Percentiles rank a stretch among this genome's conserved stretches.
Conservation (phyloP, 2,797 vertebrate species). For the Craterocephalus amniculus region DNA sequence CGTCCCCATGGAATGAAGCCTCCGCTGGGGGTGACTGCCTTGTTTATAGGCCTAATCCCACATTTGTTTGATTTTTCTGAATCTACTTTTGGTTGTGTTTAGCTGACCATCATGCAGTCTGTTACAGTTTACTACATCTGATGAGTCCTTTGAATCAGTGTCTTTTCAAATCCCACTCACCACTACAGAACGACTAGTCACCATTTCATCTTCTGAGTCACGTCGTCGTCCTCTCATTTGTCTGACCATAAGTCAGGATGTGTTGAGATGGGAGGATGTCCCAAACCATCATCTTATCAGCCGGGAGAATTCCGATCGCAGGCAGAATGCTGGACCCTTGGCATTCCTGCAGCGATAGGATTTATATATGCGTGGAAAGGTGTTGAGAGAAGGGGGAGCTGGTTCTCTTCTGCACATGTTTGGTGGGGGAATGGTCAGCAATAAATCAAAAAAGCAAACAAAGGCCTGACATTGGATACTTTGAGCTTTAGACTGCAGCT, state of each 20-base stretch:
- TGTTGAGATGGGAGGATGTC: constrained; percentile 61
- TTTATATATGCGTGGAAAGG: constrained; percentile 83
- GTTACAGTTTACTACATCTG: constrained; percentile 25
- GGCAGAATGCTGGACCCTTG: constrained; percentile 51
- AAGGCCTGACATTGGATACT: constrained; percentile 77
- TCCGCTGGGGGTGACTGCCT: not conserved
- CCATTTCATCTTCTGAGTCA: constrained; percentile 55
- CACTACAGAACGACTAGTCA: constrained; percentile 34
- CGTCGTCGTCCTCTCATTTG: constrained; percentile 44
- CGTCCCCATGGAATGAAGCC: not conserved
- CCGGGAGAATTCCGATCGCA: constrained; percentile 65
- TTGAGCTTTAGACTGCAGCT: constrained; percentile 49
- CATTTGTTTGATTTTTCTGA: constrained; percentile 27
- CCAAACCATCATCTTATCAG: constrained; percentile 67
- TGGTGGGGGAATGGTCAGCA: constrained; percentile 71
- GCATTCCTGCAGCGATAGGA: constrained; percentile 74
- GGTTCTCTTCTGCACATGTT: constrained; percentile 70
- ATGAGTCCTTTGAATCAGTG: constrained; percentile 23
- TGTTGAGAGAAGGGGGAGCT: constrained; percentile 73
- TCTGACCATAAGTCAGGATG: constrained; percentile 44
- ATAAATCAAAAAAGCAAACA: constrained; percentile 84
- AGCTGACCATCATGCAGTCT: constrained; percentile 9
- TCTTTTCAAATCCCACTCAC: constrained; percentile 35
- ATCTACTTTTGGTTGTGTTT: constrained; percentile 12
- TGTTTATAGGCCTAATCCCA: constrained; percentile 19